These are phyloP conservation scores for Tillus elongatus DNA, from an alignment of 2,888 invertebrate species.

Conservation along the genomic window DNA sequence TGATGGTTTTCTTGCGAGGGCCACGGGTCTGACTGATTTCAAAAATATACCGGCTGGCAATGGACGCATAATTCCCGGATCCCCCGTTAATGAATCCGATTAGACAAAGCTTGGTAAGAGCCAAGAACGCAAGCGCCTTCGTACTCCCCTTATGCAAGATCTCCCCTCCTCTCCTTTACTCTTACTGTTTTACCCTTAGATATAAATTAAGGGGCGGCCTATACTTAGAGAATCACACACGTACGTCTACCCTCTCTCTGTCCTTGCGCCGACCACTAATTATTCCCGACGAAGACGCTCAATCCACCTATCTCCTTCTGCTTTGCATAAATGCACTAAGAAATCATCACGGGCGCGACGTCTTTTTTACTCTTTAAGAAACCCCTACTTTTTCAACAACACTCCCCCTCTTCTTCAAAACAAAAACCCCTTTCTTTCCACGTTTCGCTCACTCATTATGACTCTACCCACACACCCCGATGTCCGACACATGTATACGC, in stretches of 20 bases:
- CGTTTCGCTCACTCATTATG: conserved; percentile 47
- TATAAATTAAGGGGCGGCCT: conserved; percentile 45
- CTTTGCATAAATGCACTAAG: conserved; percentile 41
- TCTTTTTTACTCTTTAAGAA: conserved; percentile 3
- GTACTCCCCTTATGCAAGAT: conserved; percentile 26
- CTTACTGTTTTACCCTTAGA: conserved; percentile 45
- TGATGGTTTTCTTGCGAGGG: conserved; percentile 35
- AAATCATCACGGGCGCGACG: background rate
- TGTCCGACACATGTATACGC: no score
- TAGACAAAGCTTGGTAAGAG: conserved; percentile 45
- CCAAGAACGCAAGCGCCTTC: conserved; percentile 42
- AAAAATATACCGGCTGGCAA: conserved; percentile 47
- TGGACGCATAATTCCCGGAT: conserved; percentile 49
- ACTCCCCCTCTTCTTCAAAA: conserved; percentile 38
- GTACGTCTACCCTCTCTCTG: conserved; percentile 34
- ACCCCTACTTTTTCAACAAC: conserved; percentile 37
- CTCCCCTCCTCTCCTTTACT: conserved; percentile 33
- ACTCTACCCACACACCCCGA: no score
- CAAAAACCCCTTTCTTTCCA: conserved; percentile 28
- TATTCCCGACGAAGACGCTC: conserved; percentile 36
- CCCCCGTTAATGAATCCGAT: conserved; percentile 53
- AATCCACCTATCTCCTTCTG: conserved; percentile 29
- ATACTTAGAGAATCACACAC: conserved; percentile 43
- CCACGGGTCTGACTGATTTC: conserved; percentile 43
- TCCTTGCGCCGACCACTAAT: conserved; percentile 41